phyloP scores from a whole-genome alignment of 2,113 vertebrate genomes.

The Laterallus jamaicensis region DNA sequence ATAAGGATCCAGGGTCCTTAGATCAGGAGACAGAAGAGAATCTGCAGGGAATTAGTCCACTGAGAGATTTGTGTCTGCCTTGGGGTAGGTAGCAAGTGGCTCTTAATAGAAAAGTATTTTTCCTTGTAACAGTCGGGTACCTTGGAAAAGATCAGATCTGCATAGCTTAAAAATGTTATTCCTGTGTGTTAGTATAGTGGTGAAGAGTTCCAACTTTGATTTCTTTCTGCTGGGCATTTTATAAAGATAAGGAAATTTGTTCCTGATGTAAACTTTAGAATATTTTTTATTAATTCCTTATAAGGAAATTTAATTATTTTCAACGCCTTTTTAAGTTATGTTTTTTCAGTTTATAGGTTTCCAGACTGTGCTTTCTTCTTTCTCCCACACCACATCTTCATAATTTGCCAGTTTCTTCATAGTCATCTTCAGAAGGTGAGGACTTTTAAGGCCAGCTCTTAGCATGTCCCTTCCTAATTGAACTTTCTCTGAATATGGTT shows the following conservation, averaged over 20 bases:
- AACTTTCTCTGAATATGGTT: background rate
- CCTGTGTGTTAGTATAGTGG: background rate
- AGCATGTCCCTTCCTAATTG: background rate
- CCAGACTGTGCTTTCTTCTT: background rate
- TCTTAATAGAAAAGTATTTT: background rate
- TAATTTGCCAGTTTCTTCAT: background rate
- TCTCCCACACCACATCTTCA: background rate
- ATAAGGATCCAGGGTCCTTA: too few relatives aligned
- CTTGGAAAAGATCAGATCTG: background rate
- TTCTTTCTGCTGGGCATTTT: background rate
- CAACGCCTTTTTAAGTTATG: background rate
- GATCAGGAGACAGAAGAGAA: background rate
- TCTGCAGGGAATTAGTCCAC: background rate
- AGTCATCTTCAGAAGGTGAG: background rate
- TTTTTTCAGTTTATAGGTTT: background rate
- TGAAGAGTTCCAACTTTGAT: background rate
- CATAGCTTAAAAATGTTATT: background rate
- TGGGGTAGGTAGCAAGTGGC: background rate
- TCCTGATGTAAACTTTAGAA: background rate
- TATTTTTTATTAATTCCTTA: background rate
- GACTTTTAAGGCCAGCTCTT: background rate
- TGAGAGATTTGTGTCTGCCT: background rate
- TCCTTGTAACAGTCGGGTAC: rapidly evolving
- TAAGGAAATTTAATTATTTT: background rate
- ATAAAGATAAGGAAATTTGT: background rate